Evolutionary conservation across 2,797 vertebrate genomes (phyloP).

Genomic region (Sebastes oblongus): DNA sequence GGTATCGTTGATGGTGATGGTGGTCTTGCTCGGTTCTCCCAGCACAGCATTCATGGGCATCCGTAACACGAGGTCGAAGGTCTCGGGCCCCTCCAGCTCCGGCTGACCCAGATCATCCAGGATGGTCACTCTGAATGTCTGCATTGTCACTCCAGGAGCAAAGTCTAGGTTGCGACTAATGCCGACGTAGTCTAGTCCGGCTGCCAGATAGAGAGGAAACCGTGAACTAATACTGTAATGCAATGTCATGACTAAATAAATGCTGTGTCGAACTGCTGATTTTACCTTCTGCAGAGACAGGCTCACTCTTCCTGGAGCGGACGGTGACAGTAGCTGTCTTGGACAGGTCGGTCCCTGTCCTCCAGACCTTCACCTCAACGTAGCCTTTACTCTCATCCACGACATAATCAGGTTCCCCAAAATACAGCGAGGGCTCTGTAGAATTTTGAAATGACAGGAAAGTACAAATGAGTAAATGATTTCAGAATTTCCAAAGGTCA

Average conservation of each 20-base stretch:
- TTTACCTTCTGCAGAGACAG: constrained; percentile 87
- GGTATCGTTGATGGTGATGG: constrained; percentile 86
- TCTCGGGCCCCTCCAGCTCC: constrained; percentile 86
- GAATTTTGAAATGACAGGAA: not conserved
- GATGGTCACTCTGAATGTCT: constrained; percentile 87
- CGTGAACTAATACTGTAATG: not conserved
- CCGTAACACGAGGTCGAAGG: constrained; percentile 86
- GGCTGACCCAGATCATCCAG: constrained; percentile 88
- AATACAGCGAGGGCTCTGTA: constrained; percentile 86
- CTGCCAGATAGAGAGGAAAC: constrained; percentile 63
- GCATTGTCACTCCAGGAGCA: constrained; percentile 85
- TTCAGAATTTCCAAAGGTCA: not conserved
- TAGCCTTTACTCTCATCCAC: constrained; percentile 86
- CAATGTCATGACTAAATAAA: not conserved
- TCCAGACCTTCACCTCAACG: constrained; percentile 86
- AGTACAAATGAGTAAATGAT: not conserved
- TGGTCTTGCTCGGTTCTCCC: constrained; percentile 87
- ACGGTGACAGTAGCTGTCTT: constrained; percentile 85
- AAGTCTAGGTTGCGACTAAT: constrained; percentile 89
- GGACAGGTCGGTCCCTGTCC: constrained; percentile 89
- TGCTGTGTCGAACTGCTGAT: not conserved
- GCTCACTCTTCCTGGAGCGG: constrained; percentile 86
- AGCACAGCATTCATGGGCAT: constrained; percentile 87
- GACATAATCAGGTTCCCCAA: constrained; percentile 82
- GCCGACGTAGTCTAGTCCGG: constrained; percentile 88